A percentile compares a stretch with the other conserved stretches of the same genome.
phyloP scores from a whole-genome alignment of 2,888 invertebrate species.

The Leptura quadrifasciata region DNA sequence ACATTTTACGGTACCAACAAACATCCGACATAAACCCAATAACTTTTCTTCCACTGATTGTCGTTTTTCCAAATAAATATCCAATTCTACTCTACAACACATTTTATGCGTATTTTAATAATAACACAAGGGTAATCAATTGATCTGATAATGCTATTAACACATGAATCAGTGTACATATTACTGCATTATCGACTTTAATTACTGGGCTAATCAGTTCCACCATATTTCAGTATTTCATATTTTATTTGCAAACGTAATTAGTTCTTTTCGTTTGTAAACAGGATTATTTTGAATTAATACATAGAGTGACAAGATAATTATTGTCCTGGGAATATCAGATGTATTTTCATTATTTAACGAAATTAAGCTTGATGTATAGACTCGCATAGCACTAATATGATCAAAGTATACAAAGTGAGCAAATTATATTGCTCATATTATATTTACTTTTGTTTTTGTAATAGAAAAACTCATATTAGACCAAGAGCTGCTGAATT shows the following conservation, averaged over 20 bases:
- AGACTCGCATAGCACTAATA: neutral
- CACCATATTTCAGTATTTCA: neutral
- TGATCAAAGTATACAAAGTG: too few relatives aligned
- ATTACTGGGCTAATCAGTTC: neutral
- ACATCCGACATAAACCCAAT: neutral
- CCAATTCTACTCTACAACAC: neutral
- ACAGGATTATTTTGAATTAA: neutral
- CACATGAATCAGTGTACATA: neutral
- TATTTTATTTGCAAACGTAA: slow-evolving; percentile 3
- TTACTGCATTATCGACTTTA: neutral
- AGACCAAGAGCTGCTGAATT: too few relatives aligned
- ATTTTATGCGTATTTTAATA: neutral
- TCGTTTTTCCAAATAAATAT: neutral
- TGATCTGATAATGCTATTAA: neutral
- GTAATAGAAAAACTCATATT: too few relatives aligned
- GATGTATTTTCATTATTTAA: neutral
- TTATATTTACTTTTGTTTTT: too few relatives aligned
- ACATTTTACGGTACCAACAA: too few relatives aligned
- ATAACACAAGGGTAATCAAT: neutral
- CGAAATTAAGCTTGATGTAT: neutral
- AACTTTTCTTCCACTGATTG: neutral
- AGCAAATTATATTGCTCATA: too few relatives aligned
- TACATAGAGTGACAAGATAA: neutral
- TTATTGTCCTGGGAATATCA: neutral
- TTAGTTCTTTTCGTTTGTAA: neutral